Conservation (phyloP, 2,113 vertebrate genomes). For the Hippopotamus amphibius region DNA sequence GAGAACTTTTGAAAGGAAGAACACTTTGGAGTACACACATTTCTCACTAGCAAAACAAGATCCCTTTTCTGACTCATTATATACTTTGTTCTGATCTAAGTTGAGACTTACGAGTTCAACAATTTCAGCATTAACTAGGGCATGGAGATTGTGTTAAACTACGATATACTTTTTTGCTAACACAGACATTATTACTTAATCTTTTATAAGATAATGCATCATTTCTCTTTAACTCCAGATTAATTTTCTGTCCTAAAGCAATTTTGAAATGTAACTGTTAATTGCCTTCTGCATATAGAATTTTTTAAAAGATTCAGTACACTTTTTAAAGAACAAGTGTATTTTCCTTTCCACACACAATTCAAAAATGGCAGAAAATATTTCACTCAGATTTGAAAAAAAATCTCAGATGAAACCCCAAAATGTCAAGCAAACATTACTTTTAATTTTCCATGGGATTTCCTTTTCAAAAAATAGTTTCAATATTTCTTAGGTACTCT, state of each 20-base stretch:
- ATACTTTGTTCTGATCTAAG: not conserved
- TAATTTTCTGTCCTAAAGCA: constrained; percentile 47
- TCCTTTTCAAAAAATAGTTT: constrained; percentile 32
- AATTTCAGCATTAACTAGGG: not conserved
- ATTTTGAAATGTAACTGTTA: constrained; percentile 30
- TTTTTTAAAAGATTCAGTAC: not conserved
- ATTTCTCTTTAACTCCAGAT: constrained; percentile 52
- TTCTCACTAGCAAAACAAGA: constrained; percentile 25
- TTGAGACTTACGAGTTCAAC: not conserved
- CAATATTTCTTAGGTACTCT: not conserved
- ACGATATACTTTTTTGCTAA: not conserved
- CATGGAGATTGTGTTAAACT: not conserved
- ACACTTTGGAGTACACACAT: not conserved
- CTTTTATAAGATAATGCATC: not conserved
- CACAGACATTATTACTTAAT: not conserved
- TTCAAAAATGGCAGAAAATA: constrained; percentile 49
- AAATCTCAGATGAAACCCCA: not conserved
- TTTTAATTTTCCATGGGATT: constrained; percentile 18
- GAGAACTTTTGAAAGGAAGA: not conserved
- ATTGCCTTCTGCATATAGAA: not conserved
- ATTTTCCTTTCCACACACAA: not conserved
- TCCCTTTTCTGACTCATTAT: not conserved
- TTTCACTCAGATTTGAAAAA: not conserved
- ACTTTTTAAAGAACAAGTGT: constrained; percentile 8
- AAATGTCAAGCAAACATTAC: constrained; percentile 45